Base-by-base conservation (phyloP, 2,113 vertebrate species). In the Ictalurus furcatus region DNA sequence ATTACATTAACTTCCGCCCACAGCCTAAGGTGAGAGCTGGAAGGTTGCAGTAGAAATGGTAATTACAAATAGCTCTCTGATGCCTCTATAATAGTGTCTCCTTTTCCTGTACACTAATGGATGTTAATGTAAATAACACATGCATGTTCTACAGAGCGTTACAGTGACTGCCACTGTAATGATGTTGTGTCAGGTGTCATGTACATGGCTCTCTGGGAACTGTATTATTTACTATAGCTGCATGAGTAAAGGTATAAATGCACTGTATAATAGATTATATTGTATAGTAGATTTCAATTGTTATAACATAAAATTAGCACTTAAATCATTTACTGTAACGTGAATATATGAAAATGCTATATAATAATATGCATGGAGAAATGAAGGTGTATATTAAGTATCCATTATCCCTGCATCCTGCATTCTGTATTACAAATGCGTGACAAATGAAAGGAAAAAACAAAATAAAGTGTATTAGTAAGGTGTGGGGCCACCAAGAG, bases 251-350 rank as follows among this genome's bases (percentile, higher is more conserved):
- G 34, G 86, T 52, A 14, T 48, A 54, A 54, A 76, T 84, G 23
- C 59, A 52, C 44, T 23, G 21, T 54, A 85, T 48, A 28, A 63
- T 78, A 65, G 34, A 34, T 34, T 34, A 34, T 34, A 34, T 34
- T 34, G 34, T 34, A 34, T 34, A 34, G 44, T 40, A 21, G 48
- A 65, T 54, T 12, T 34, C 59, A 67, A 67, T 37, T 65, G n/a
- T 63, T 28, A n/a, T 59, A 9, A 83, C 56, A 65, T n/a, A 84
- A 56, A 7, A 54, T 30, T 5, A 71, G 12, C 25, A 61, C 58
- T 90, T 85, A 87, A 88, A 88, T 84, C 2, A 61, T 90, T 90
- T 90, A 88, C 85, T 90, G n/a, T 52, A 65, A 58, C 63, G 58
- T 67, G 14, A 85, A 85, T 65, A 78, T 40, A 88, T 85, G 56